Percentiles rank a stretch among this genome's conserved stretches.
Conservation (phyloP, 2,888 invertebrate genomes). For the Polydrusus pterygomalis region DNA sequence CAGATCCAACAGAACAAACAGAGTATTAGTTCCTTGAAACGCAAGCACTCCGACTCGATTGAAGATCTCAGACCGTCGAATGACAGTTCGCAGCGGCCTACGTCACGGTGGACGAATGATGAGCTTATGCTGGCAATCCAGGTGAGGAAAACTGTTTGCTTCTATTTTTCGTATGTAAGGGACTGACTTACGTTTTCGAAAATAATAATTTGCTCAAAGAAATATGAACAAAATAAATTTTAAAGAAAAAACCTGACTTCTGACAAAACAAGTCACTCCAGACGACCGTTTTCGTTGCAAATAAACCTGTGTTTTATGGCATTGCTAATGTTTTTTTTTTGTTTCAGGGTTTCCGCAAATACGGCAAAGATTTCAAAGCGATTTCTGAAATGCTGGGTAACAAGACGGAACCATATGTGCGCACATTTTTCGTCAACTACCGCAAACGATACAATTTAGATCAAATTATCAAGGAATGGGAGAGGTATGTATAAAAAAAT, state of each 20-base stretch:
- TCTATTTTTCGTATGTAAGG: not conserved
- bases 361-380: slow-evolving; percentile 92
- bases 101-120: slow-evolving; percentile 92
- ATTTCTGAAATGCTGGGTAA: slow-evolving; percentile 97
- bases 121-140: slow-evolving; percentile 93
- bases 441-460: slow-evolving; percentile 91
- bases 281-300: too few species aligned
- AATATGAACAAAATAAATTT: too few species aligned
- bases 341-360: slow-evolving; percentile 77
- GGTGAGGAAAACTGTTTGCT: slow-evolving; percentile 71
- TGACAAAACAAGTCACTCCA: too few species aligned
- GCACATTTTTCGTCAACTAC: slow-evolving; percentile 94
- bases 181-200: too few species aligned
- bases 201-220: too few species aligned
- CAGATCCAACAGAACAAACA: slow-evolving; percentile 98
- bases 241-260: too few species aligned
- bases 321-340: slow-evolving; percentile 60
- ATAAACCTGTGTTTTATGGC: too few species aligned
- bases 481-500: slow-evolving; percentile 70
- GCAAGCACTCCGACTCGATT: slow-evolving; percentile 77
- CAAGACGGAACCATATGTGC: slow-evolving; percentile 94
- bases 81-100: slow-evolving; percentile 77
- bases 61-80: slow-evolving; percentile 70
- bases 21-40: slow-evolving; percentile 88
- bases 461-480: slow-evolving; percentile 88